Conservation (phyloP, 2,113 vertebrate genomes). For the Tonatia bakeri region DNA sequence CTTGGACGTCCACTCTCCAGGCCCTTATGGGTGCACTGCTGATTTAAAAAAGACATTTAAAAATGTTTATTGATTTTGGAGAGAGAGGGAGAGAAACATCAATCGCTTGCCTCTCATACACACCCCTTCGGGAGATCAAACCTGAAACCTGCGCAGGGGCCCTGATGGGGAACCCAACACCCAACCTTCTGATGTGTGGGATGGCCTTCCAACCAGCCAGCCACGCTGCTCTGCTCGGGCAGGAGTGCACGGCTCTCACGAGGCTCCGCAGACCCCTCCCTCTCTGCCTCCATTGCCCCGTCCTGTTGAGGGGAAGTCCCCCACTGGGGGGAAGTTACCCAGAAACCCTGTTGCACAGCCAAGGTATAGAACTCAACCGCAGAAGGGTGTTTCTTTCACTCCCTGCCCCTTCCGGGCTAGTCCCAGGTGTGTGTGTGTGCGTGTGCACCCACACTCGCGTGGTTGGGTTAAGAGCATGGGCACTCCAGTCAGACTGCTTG, state of each 20-base stretch:
- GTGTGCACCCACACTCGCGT: too few species aligned
- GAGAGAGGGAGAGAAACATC: too few species aligned
- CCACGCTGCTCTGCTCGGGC: too few species aligned
- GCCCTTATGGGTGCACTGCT: not conserved
- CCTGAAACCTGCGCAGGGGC: too few species aligned
- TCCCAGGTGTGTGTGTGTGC: not conserved
- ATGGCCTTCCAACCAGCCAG: too few species aligned
- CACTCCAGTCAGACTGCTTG: not conserved
- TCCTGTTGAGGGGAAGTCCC: not conserved
- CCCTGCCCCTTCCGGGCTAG: not conserved
- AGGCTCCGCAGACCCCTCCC: not conserved
- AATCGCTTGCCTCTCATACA: too few species aligned
- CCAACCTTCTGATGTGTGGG: too few species aligned
- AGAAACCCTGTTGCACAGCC: not conserved
- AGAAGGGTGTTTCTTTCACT: not conserved
- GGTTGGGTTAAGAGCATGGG: not conserved
- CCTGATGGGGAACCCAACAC: too few species aligned
- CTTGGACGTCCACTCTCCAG: not conserved
- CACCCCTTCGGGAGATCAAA: too few species aligned
- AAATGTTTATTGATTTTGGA: too few species aligned
- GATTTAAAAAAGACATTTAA: not conserved
- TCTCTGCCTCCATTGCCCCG: not conserved
- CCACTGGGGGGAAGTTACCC: not conserved
- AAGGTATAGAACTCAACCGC: not conserved
- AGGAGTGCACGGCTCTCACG: not conserved